Percentiles rank a stretch among this genome's conserved stretches.
Conservation (phyloP, 2,888 invertebrate genomes). For the Sminthurides aquaticus region DNA sequence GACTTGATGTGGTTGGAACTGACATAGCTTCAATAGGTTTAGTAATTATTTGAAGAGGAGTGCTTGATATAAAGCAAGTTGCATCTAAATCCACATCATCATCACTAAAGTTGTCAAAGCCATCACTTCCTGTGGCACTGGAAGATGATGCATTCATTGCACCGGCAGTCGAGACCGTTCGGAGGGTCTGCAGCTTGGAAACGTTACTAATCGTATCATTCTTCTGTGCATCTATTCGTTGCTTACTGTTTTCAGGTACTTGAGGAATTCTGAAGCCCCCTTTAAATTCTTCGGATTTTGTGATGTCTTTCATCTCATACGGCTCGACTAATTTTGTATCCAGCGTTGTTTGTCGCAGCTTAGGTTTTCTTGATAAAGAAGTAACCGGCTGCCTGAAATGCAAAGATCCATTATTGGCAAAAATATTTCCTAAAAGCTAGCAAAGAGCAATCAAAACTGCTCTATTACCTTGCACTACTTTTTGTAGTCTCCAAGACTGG, state of each 20-base stretch:
- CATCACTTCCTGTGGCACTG: background rate
- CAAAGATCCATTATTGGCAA: no score
- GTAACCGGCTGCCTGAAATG: no score
- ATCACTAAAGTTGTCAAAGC: background rate
- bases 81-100: background rate
- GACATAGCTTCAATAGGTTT: no score
- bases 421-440: no score
- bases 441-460: background rate
- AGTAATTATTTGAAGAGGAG: no score
- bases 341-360: slow-evolving; percentile 1
- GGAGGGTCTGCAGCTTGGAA: no score
- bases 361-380: background rate
- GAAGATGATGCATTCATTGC: no score
- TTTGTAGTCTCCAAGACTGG: no score
- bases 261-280: background rate
- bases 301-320: background rate
- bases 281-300: background rate
- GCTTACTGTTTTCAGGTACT: background rate
- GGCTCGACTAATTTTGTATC: slow-evolving; percentile 1
- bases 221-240: background rate
- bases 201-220: no score
- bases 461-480: no score
- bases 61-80: background rate
- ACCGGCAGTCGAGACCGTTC: no score
- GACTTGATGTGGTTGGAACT: no score